Evolutionary conservation across 2,888 invertebrate species (phyloP), one percentile per base, ranked within the genome.

Genomic region (Euplagia quadripunctaria): DNA sequence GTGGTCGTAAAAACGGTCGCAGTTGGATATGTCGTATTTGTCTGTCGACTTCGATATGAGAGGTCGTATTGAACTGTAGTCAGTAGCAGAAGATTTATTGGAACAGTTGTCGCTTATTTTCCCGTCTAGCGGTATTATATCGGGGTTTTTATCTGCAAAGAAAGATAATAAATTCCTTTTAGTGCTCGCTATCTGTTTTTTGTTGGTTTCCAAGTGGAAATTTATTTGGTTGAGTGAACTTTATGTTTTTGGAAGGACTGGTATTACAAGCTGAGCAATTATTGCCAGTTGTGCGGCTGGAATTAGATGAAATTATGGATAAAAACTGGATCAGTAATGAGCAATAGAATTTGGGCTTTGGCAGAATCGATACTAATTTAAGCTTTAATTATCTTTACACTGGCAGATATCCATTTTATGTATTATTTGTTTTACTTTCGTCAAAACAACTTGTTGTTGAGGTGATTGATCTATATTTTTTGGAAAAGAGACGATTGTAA

Each of bases 61-160:
- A 0, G 96, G 96, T 75, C 94, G 80, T 46, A 94, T 94, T 0
- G 95, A 92, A 55, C 94, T 94, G 85, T 95, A 94, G 85, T 95
- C 95, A 0, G 94, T 94, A 0, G 94, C 93, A 0, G 94, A 94
- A 0, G 95, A 95, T 82, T 94, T 95, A 86, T 94, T 94, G 0
- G 95, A 95, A 71, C 94, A 94, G 76, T 89, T 95, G 84, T 96
- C 96, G 70, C 93, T 94, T 83, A 94, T 92, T 91, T 96, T 96
- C 0, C 95, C 94, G 79, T 96, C 96, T 64, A 96, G 79, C 0
- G 96, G 95, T 79, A 96, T 96, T 75, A 96, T 96, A 82, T 96
- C 96, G 0, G 96, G 96, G 77, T 96, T 96, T 89, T 96, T 96
- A 76, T 96, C 96, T 95, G 93, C 6, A 89, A 89, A 42, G 73